Evolutionary conservation across 2,113 vertebrate species (phyloP).

Genomic region (Tamias sibiricus): DNA sequence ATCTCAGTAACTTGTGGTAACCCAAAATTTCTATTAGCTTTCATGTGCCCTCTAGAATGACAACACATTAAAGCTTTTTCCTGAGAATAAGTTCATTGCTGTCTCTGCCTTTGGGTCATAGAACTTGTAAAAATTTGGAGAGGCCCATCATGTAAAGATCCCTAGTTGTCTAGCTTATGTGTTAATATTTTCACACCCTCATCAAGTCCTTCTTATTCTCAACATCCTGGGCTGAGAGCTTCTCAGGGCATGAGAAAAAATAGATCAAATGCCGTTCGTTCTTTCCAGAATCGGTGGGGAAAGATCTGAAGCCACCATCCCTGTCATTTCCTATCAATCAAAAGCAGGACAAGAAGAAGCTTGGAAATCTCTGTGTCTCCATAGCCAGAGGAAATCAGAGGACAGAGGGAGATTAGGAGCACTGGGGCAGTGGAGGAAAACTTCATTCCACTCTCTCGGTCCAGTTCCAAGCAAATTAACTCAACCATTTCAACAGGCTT

Average conservation of each 20-base stretch:
- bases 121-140: background rate
- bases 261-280: too few relatives aligned
- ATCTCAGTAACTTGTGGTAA: background rate
- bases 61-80: background rate
- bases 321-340: background rate
- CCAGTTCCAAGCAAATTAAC: conserved; percentile 67
- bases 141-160: background rate
- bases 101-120: background rate
- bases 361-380: background rate
- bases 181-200: background rate
- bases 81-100: background rate
- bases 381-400: background rate
- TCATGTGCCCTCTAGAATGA: background rate
- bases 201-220: background rate
- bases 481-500: conserved; percentile 83
- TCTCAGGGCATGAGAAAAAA: too few relatives aligned
- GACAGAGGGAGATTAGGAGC: background rate
- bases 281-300: background rate
- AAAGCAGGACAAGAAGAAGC: background rate
- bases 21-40: background rate
- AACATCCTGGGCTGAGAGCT: background rate
- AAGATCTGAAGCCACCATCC: background rate
- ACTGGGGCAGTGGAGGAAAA: background rate
- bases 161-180: accelerated
- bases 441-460: conserved; percentile 22